A percentile compares a stretch with the other conserved stretches of the same genome.
phyloP scores from a whole-genome alignment of 2,888 invertebrate species.

The Theodoxus fluviatilis region DNA sequence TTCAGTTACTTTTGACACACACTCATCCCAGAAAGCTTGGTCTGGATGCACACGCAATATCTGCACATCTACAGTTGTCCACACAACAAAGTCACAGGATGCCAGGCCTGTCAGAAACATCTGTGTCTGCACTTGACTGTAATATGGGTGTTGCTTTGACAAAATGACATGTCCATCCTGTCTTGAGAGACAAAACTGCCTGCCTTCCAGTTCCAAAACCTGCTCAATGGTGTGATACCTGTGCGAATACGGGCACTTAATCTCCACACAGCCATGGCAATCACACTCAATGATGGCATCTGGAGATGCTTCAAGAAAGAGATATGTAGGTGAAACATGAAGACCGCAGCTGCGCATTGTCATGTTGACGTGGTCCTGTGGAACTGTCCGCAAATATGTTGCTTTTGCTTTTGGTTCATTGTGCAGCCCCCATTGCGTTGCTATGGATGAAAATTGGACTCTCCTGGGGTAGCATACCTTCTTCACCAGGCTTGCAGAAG shows the following conservation, averaged over 20 bases:
- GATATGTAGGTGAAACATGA: neutral
- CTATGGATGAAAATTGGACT: neutral
- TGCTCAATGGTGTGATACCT: slow-evolving; percentile 22
- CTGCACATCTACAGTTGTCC: slow-evolving; percentile 24
- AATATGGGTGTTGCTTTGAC: slow-evolving; percentile 22
- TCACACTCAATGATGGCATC: slow-evolving; percentile 27
- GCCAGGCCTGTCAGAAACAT: slow-evolving; percentile 16
- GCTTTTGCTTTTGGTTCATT: neutral
- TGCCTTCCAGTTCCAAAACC: neutral
- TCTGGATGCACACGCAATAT: slow-evolving; percentile 17
- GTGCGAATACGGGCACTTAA: slow-evolving; percentile 26
- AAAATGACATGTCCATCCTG: no score
- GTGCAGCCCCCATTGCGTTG: neutral
- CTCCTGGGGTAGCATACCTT: neutral
- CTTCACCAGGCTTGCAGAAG: neutral
- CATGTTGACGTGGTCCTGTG: neutral
- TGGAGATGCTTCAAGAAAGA: slow-evolving; percentile 23
- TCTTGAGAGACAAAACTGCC: no score
- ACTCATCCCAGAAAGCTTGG: slow-evolving; percentile 16
- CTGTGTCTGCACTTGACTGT: slow-evolving; percentile 25
- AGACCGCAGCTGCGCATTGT: neutral
- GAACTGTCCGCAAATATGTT: neutral
- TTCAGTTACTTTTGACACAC: no score
- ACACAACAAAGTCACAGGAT: slow-evolving; percentile 28
- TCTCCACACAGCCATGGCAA: slow-evolving; percentile 25